Percentiles rank a stretch among this genome's conserved stretches.
Conservation (phyloP, 2,113 vertebrate genomes). For the Callaeas wilsoni region DNA sequence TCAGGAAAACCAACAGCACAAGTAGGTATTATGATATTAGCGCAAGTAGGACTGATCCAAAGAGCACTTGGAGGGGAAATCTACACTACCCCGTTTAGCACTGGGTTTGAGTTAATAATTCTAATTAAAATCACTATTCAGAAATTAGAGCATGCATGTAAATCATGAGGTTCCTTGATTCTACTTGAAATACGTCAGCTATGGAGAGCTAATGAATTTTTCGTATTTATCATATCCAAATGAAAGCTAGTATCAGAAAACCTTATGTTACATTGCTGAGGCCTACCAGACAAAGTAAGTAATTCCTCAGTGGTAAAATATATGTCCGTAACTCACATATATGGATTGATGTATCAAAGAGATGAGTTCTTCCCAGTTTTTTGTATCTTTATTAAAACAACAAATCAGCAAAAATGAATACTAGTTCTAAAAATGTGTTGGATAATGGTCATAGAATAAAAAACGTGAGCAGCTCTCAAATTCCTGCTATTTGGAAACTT, state of each 20-base stretch:
- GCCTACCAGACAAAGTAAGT: neutral
- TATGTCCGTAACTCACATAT: neutral
- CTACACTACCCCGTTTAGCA: rapidly evolving
- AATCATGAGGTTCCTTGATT: neutral
- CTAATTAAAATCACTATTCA: neutral
- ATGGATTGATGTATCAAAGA: neutral
- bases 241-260: neutral
- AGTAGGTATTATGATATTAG: too few species aligned
- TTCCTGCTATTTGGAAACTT: neutral
- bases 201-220: neutral
- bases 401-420: neutral
- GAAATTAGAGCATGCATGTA: neutral
- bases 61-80: neutral
- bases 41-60: neutral
- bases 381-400: neutral
- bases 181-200: neutral
- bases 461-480: neutral
- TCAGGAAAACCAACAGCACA: neutral
- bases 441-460: neutral
- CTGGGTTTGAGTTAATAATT: neutral
- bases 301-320: neutral
- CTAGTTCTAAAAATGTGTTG: neutral
- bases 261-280: neutral
- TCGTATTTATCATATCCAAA: neutral
- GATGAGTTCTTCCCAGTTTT: neutral